Conservation (phyloP, 2,888 invertebrate genomes). For the Syrista parreyssii region DNA sequence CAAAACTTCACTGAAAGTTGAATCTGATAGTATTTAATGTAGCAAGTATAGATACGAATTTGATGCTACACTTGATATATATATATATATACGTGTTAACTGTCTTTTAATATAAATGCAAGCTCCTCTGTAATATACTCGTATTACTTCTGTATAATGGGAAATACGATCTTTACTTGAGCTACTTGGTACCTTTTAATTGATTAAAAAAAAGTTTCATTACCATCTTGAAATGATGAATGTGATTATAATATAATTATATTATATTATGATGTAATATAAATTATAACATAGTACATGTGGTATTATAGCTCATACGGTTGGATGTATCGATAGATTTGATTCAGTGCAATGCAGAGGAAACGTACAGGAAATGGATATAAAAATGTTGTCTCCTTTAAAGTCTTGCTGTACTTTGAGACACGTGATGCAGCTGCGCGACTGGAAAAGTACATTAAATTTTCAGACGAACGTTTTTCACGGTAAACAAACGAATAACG, state of each 20-base stretch:
- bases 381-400: neutral
- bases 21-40: neutral
- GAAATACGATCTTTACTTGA: no score
- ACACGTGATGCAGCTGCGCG: neutral
- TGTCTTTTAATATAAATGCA: neutral
- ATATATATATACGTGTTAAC: no score
- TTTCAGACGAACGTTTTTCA: neutral
- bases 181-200: no score
- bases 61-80: neutral
- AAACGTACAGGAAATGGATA: neutral
- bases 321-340: neutral
- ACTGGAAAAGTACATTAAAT: neutral
- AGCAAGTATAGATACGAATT: neutral
- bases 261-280: no score
- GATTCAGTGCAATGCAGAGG: neutral
- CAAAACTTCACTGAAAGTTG: neutral
- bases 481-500: conserved; percentile 1
- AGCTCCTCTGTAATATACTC: no score
- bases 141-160: no score
- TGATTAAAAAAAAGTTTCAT: neutral
- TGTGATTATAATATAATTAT: neutral
- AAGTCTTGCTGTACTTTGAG: neutral
- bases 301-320: neutral
- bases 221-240: neutral
- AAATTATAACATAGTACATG: no score